Percentiles rank a stretch among this genome's conserved stretches.
These are phyloP conservation scores for Aramus guarauna DNA, from an alignment of 2,113 vertebrate species.

Conservation along the genomic window DNA sequence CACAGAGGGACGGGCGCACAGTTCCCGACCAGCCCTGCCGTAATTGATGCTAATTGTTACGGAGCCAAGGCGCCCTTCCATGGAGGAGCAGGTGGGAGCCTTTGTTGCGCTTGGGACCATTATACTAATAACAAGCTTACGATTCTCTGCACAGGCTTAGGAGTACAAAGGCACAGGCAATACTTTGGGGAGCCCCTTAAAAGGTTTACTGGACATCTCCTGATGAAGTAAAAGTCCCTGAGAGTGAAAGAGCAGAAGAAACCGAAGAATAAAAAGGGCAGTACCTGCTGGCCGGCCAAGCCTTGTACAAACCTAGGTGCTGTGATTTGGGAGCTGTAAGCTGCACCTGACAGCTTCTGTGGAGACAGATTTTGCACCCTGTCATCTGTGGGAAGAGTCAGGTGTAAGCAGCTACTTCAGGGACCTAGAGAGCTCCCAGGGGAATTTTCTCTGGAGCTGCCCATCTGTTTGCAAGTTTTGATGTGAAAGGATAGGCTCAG, in stretches of 20 bases:
- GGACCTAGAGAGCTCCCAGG: not conserved
- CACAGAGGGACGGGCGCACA: not conserved
- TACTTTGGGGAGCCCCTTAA: not conserved
- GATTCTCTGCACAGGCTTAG: slow-evolving; percentile 51
- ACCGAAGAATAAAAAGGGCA: not conserved
- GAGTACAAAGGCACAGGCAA: slow-evolving; percentile 4
- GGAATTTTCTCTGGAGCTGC: not conserved
- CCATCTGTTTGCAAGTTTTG: slow-evolving; percentile 63
- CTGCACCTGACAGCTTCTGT: not conserved
- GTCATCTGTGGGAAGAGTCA: slow-evolving; percentile 48
- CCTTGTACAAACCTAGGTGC: not conserved
- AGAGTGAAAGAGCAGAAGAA: not conserved
- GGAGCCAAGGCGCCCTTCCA: slow-evolving; percentile 60
- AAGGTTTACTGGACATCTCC: not conserved
- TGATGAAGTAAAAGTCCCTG: not conserved
- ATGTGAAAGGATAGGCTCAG: not conserved
- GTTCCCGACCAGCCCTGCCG: not conserved
- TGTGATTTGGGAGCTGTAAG: not conserved
- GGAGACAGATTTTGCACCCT: not conserved
- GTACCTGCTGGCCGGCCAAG: not conserved
- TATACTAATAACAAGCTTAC: slow-evolving; percentile 65
- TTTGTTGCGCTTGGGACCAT: slow-evolving; percentile 53
- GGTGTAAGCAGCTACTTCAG: slow-evolving; percentile 49
- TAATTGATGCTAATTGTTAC: slow-evolving; percentile 74
- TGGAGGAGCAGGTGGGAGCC: slow-evolving; percentile 64